Percentiles rank a stretch among this genome's conserved stretches.
Evolutionary conservation across 2,113 vertebrate species (phyloP).

Genomic region (Pantherophis guttatus): DNA sequence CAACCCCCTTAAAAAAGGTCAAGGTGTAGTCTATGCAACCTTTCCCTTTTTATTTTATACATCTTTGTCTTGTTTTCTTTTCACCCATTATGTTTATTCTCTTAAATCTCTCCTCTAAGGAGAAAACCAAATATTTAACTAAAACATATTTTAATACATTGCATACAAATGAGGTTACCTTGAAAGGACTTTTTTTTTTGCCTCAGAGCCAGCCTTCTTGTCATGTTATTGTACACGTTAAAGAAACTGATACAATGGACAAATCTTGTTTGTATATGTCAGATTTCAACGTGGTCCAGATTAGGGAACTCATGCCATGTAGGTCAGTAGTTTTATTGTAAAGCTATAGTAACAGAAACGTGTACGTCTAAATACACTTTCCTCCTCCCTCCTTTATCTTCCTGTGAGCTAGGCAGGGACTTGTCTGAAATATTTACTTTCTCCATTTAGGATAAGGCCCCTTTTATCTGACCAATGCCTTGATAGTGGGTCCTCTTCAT

Average conservation of each 20-base stretch:
- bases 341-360: background rate
- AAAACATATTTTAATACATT: background rate
- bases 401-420: background rate
- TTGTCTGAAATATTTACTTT: background rate
- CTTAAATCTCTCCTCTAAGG: background rate
- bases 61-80: background rate
- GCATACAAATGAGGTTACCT: background rate
- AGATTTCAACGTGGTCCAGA: background rate
- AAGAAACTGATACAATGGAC: background rate
- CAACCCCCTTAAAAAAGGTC: background rate
- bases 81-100: background rate
- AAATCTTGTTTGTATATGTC: background rate
- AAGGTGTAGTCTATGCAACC: background rate
- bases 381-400: background rate
- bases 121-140: background rate
- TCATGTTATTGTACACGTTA: background rate
- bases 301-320: background rate
- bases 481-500: background rate
- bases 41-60: background rate
- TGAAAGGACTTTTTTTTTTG: background rate
- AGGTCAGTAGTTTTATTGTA: background rate
- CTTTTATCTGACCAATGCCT: background rate
- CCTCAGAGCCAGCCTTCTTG: background rate
- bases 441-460: background rate
- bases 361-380: background rate